Evolutionary conservation across 2,113 vertebrate genomes (phyloP).

Genomic region (Notothenia coriiceps): DNA sequence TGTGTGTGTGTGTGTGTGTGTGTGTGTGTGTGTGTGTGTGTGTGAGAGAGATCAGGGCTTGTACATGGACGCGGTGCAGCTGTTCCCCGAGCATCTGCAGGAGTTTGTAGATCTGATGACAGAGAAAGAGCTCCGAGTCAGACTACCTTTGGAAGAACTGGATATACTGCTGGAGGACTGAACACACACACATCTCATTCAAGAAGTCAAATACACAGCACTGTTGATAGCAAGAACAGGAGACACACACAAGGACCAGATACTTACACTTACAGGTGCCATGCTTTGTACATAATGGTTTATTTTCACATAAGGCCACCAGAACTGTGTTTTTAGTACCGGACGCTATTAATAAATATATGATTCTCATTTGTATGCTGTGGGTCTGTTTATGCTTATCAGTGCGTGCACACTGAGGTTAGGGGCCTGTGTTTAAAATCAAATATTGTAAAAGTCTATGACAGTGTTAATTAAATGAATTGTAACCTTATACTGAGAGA

Average conservation of each 20-base stretch:
- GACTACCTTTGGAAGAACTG: slow-evolving; percentile 92
- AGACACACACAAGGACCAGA: neutral
- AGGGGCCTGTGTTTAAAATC: neutral
- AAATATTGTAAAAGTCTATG: neutral
- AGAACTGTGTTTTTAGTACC: slow-evolving; percentile 2
- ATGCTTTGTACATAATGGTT: slow-evolving; percentile 19
- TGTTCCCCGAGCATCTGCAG: slow-evolving; percentile 89
- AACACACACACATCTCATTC: slow-evolving; percentile 34
- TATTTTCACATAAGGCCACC: slow-evolving; percentile 3
- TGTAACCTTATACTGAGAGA: neutral
- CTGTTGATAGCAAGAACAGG: slow-evolving; percentile 3
- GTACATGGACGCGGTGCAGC: slow-evolving; percentile 90
- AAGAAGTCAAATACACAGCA: slow-evolving; percentile 1
- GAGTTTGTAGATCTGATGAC: slow-evolving; percentile 92
- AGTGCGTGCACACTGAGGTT: neutral
- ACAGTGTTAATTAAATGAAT: neutral
- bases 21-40: slow-evolving; percentile 13
- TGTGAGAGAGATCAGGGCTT: slow-evolving; percentile 81
- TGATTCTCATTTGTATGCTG: slow-evolving; percentile 2
- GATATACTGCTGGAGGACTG: slow-evolving; percentile 92
- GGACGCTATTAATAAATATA: slow-evolving; percentile 51
- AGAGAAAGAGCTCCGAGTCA: slow-evolving; percentile 91
- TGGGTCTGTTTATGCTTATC: neutral
- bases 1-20: neutral
- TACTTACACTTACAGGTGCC: neutral